Evolutionary conservation across 2,888 invertebrate species (phyloP), one percentile per base, ranked within the genome.

Genomic region (Phytoseiulus persimilis): DNA sequence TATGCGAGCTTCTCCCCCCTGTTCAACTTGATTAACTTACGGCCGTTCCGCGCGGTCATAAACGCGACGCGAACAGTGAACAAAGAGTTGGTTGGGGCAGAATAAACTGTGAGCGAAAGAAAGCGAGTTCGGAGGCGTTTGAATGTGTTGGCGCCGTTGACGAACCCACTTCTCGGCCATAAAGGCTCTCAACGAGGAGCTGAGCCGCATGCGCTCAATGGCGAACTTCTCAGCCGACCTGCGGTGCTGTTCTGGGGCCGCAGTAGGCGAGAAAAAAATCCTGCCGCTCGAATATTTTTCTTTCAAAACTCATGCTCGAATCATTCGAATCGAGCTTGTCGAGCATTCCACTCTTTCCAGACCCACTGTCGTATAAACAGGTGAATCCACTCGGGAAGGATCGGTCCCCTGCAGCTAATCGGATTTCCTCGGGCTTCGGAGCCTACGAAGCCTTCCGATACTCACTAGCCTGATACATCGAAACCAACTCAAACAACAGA

Each of bases 141-240:
- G 46, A 46, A 46, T 46, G 46, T 46, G 46, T 65, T 65, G 28
- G 65, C 65, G 65, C 65, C 65, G 65, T 65, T 65, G 65, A 65
- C 65, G 65, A 65, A 65, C 65, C 65, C 65, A 65, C 65, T 65
- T 65, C 65, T 65, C 65, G 65, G 65, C 65, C 65, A 65, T 65
- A 65, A 65, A 65, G 65, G 65, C 65, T 65, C 65, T 65, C 65
- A 1, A 65, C 65, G 65, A 65, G 23, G 65, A 28, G 65, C 65
- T 23, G 65, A 65, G 65, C 65, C 5, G 65, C 65, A 65, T 65
- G 65, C 28, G 14, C 65, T 2, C 65, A 65, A 65, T 11, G 65
- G 9, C 28, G 65, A 65, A 65, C 65, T 65, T 65, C 65, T 65
- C 28, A 65, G 18, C 65, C 65, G 14, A 65, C 65, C 65, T 28